A percentile compares a stretch with the other conserved stretches of the same genome.
Evolutionary conservation across 2,888 invertebrate species (phyloP).

Genomic region (Zhengitettix transpicula): DNA sequence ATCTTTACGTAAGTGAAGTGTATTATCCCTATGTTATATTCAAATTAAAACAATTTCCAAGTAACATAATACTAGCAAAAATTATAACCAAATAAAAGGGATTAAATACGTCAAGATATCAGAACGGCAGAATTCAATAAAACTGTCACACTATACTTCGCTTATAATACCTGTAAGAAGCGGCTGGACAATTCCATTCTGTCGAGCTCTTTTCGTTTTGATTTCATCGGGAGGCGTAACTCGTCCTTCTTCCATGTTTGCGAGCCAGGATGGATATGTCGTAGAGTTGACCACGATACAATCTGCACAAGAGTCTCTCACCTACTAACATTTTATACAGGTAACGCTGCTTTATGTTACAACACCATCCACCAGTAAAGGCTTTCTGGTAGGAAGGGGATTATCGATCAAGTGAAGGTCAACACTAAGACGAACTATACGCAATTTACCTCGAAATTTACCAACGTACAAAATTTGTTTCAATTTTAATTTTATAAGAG

Average conservation of each 20-base stretch:
- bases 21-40: too few species aligned
- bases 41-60: too few species aligned
- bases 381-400: neutral
- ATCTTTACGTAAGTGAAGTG: too few species aligned
- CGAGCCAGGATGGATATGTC: too few species aligned
- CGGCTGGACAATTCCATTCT: slow-evolving; percentile 77
- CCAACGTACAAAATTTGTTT: neutral
- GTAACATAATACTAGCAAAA: too few species aligned
- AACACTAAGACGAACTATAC: neutral
- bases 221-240: neutral
- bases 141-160: too few species aligned
- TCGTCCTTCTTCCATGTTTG: neutral
- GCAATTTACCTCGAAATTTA: neutral
- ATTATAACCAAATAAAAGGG: too few species aligned
- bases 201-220: slow-evolving; percentile 31
- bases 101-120: too few species aligned
- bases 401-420: neutral
- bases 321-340: slow-evolving; percentile 5
- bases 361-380: neutral
- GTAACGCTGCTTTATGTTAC: neutral
- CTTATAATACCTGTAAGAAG: slow-evolving; percentile 56
- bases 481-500: too few species aligned
- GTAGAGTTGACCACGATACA: neutral
- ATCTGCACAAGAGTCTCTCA: neutral
- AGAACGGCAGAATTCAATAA: too few species aligned